Evolutionary conservation across 2,888 invertebrate species (phyloP), one percentile per base, ranked within the genome.

Genomic region (Diplolepis rosae): DNA sequence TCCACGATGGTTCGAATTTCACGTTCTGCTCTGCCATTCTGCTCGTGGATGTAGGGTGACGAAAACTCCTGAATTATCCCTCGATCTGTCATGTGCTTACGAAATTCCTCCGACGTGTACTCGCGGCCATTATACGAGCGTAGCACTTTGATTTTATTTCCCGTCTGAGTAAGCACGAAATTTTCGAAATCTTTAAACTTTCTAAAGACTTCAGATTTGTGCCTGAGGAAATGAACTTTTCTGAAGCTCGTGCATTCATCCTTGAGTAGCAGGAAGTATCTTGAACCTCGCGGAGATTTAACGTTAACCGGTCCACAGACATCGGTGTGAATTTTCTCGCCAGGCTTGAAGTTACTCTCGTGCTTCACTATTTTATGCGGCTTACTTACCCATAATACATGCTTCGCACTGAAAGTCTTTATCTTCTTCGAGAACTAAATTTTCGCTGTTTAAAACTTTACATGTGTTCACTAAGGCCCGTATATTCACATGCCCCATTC

Each of bases 61-160:
- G 66, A 68, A 7, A 66, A 66, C 65, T 71, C 71, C 9, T 67
- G 66, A n/a, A 74, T 39, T 4, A 74, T 71, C 18, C 71, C 73
- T 18, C 35, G 39, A 11, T 52, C 18, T 2, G n/a, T 65, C 0
- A 28, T 15, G 18, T n/a, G 56, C 11, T 68, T 48, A 1, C n/a
- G 15, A 7, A 68, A 45, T 4, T 56, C 30, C 1, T 56, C 48
- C 11, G 35, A n/a, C 1, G 18, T 30, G 15, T 68, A 68, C 11
- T 68, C 56, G 6, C 11, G 61, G 52, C 28, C 65, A 6, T 51
- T 68, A 27, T 71, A 69, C 0, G 66, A 61, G 0, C 50, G 28
- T 1, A 74, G 9, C 5, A 69, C 35, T 67, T 74, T 71, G 0
- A 74, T 65, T 32, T 22, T 45, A 32, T 67, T 69, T 4, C 71